Evolutionary conservation across 53 echinoderm and acorn worm species (phyloP).

Genomic region (Antedon mediterranea): DNA sequence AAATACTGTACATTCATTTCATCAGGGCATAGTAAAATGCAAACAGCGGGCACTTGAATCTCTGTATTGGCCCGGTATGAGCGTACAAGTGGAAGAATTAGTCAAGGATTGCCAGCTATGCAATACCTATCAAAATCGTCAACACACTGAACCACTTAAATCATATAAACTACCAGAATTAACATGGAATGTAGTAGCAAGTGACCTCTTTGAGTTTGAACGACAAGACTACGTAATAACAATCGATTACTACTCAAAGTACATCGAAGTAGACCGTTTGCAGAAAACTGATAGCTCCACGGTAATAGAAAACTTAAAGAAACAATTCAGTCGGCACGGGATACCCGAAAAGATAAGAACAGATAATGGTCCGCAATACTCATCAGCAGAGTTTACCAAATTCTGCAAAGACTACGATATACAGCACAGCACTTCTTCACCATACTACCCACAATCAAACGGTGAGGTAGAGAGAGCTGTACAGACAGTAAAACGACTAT

Average conservation of each 20-base stretch:
- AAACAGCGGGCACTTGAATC: too few relatives aligned
- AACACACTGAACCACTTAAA: too few relatives aligned
- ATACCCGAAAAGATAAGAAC: conserved; percentile 27
- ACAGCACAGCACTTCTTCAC: conserved; percentile 32
- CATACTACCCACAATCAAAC: conserved; percentile 35
- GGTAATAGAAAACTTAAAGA: conserved; percentile 12
- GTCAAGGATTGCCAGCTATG: too few relatives aligned
- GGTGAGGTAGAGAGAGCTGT: conserved; percentile 30
- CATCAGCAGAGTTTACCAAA: conserved; percentile 12
- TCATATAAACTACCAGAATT: too few relatives aligned
- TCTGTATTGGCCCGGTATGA: too few relatives aligned
- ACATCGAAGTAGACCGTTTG: conserved; percentile 29
- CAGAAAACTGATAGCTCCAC: conserved; percentile 11
- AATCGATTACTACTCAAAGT: conserved; percentile 48
- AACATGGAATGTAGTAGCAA: too few relatives aligned
- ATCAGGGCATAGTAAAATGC: conserved; percentile 31
- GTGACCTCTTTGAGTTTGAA: too few relatives aligned
- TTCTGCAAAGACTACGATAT: conserved; percentile 25
- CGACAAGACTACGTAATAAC: conserved; percentile 7
- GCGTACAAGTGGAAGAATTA: too few relatives aligned
- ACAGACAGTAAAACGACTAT: conserved; percentile 15
- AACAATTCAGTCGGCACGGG: conserved; percentile 29
- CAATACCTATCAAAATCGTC: too few relatives aligned
- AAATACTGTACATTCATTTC: conserved; percentile 26
- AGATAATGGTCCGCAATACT: conserved; percentile 30